Evolutionary conservation across 2,888 invertebrate species (phyloP).

Genomic region (Agelastica alni): DNA sequence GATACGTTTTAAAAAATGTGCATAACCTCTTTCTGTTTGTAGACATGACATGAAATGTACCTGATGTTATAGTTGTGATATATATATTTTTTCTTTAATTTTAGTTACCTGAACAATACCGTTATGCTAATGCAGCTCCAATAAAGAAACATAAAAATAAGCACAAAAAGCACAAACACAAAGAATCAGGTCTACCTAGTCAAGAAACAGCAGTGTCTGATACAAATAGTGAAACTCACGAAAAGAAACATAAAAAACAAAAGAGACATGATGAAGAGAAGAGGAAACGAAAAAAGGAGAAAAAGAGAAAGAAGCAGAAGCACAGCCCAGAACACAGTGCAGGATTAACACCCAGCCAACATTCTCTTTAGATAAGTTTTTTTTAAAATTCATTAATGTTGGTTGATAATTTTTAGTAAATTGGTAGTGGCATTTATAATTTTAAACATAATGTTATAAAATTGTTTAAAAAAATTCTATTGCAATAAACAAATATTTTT

Average conservation of each 20-base stretch:
- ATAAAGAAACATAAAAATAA: slow-evolving; percentile 94
- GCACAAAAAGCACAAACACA: slow-evolving; percentile 93
- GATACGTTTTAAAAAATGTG: background rate
- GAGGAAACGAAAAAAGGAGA: slow-evolving; percentile 93
- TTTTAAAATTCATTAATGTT: too few species aligned
- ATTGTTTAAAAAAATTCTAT: too few species aligned
- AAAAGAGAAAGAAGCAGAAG: slow-evolving; percentile 92
- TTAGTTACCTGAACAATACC: slow-evolving; percentile 90
- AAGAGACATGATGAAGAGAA: slow-evolving; percentile 91
- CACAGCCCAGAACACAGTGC: slow-evolving; percentile 86
- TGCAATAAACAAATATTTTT: too few species aligned
- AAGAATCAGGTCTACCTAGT: slow-evolving; percentile 78
- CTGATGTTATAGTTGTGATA: too few species aligned
- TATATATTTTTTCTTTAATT: too few species aligned
- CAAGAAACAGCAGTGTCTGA: slow-evolving; percentile 75
- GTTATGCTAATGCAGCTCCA: slow-evolving; percentile 88
- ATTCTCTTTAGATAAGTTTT: slow-evolving; percentile 47
- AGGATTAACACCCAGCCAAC: slow-evolving; percentile 67
- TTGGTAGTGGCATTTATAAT: too few species aligned
- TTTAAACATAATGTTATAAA: too few species aligned
- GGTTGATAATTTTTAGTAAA: too few species aligned
- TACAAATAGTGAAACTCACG: slow-evolving; percentile 76
- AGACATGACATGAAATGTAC: too few species aligned
- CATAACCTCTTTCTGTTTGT: background rate
- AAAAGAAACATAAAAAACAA: slow-evolving; percentile 94